Base-by-base conservation (phyloP, 2,113 vertebrate species). In the Lipotes vexillifer region DNA sequence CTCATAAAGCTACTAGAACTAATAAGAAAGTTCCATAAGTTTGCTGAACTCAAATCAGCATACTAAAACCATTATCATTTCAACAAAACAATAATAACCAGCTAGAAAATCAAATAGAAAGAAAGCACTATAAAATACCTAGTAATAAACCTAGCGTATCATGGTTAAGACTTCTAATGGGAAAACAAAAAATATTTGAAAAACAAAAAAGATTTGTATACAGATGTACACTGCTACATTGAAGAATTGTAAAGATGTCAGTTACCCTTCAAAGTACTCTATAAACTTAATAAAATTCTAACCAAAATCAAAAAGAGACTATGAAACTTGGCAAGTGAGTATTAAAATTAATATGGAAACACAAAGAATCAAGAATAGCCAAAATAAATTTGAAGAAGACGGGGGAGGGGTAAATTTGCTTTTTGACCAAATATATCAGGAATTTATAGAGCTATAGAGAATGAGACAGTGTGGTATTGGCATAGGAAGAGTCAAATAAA, bases 121-220 rank as follows among this genome's bases (percentile, higher is more conserved):
- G 14, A n/a, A 68, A 82, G 52, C 9, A 21, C 49, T 88, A 59
- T 59, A 92, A 87, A 85, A 72, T 69, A 71, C 8, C n/a, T 82
- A 80, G 13, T 31, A 89, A 94, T 93, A 85, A 94, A 88, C 29
- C 55, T 86, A 90, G 69, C 69, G 87, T 17, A 66, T 81, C 10
- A 85, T 49, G 74, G 13, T 71, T 97, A 90, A 95, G 33, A 96
- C 6, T 8, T 92, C 41, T 55, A 61, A 20, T 6, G 12, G 18
- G 59, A 93, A 98, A 96, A 84, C 41, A 91, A 97, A 92, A 96
- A 85, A 78, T 81, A 61, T 86, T 25, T 91, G 65, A 96, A 94
- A 38, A 83, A 46, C 4, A 57, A 83, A 72, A 66, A 49, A 71
- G 75, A 66, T 38, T 75, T 55, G 57, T 87, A 69, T 68, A 78